Evolutionary conservation across 2,888 invertebrate genomes (phyloP).

Genomic region (Galeruca laticollis): DNA sequence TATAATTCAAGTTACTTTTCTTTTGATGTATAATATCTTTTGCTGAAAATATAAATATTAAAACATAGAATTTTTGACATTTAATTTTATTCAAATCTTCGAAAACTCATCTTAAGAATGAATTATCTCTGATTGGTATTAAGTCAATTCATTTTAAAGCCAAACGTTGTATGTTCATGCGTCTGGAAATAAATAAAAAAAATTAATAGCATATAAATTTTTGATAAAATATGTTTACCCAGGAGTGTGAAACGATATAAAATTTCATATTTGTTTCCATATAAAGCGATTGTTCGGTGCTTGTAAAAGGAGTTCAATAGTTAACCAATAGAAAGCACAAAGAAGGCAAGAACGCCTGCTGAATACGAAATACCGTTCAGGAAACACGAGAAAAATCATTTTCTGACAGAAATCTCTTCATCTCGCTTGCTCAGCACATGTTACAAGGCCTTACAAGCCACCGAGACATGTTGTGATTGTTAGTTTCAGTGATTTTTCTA

Average conservation of each 20-base stretch:
- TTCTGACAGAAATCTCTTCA: conserved; percentile 60
- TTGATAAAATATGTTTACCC: background rate
- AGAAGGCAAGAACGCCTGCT: conserved; percentile 57
- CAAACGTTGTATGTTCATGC: background rate
- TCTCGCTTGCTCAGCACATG: conserved; percentile 61
- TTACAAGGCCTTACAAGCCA: conserved; percentile 55
- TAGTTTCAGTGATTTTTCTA: conserved; percentile 28
- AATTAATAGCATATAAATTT: background rate
- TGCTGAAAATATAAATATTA: no score
- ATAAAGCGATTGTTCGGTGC: conserved; percentile 55
- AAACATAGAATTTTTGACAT: no score
- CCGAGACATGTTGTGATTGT: conserved; percentile 40
- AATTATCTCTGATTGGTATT: conserved; percentile 7
- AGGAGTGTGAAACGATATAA: conserved; percentile 45
- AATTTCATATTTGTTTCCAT: conserved; percentile 55
- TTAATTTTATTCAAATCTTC: conserved; percentile 6
- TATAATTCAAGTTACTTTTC: no score
- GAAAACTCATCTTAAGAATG: background rate
- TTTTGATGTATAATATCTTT: no score
- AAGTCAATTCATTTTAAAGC: background rate
- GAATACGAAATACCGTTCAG: conserved; percentile 60
- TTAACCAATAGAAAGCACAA: conserved; percentile 60
- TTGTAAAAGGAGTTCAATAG: conserved; percentile 59
- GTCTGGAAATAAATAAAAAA: no score
- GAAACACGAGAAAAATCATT: conserved; percentile 57